Conservation (phyloP, 2,888 invertebrate species). For the Neoascia interrupta region DNA sequence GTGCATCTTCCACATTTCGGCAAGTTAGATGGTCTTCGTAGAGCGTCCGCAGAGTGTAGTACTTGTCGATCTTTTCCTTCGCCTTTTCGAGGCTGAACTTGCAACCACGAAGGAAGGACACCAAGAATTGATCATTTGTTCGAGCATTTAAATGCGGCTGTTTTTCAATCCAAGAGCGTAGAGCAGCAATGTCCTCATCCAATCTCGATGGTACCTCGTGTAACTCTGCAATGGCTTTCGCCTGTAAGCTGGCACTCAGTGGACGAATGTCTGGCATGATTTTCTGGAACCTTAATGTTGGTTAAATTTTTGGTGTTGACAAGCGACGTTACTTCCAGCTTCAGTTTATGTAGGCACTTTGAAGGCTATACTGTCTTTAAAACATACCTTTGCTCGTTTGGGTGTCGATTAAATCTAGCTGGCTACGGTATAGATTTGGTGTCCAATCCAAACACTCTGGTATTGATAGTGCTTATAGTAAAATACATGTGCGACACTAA, state of each 20-base stretch:
- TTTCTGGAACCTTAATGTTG: no score
- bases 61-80: constrained; percentile 82
- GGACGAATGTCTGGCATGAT: constrained; percentile 73
- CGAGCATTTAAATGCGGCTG: constrained; percentile 79
- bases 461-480: no score
- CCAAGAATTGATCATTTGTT: constrained; percentile 80
- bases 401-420: no score
- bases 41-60: constrained; percentile 81
- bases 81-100: constrained; percentile 81
- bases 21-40: constrained; percentile 82
- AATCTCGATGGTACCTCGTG: constrained; percentile 79
- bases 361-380: no score
- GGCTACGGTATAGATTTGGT: no score
- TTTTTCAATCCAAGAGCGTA: constrained; percentile 81
- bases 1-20: constrained; percentile 74
- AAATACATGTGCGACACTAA: no score
- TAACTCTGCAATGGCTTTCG: constrained; percentile 79
- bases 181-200: constrained; percentile 76
- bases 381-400: no score
- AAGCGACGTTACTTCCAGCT: no score
- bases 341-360: no score
- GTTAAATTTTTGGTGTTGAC: no score
- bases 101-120: constrained; percentile 81
- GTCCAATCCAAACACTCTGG: no score
- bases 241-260: constrained; percentile 72